Evolutionary conservation across 2,888 invertebrate species (phyloP).

Genomic region (Julus scandinavius): DNA sequence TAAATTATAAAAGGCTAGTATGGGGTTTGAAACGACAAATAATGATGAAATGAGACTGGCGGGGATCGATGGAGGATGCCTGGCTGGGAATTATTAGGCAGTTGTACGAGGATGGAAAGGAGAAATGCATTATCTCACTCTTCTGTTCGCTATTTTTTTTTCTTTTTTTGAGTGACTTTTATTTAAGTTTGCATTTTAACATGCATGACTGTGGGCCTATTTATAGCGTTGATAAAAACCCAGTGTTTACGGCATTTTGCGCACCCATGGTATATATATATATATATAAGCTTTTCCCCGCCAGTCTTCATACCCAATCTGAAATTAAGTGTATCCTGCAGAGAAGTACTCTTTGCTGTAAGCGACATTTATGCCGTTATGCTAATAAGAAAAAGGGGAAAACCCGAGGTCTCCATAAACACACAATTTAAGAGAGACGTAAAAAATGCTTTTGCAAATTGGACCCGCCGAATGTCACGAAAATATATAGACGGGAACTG

Average conservation of each 20-base stretch:
- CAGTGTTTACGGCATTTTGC: background rate
- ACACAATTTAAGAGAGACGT: conserved; percentile 15
- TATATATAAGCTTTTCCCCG: background rate
- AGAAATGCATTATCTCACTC: conserved; percentile 14
- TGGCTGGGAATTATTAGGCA: background rate
- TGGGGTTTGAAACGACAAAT: background rate
- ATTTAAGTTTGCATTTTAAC: conserved; percentile 43
- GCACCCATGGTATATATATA: too few relatives aligned
- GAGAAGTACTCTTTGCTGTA: background rate
- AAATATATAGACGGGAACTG: conserved; percentile 21
- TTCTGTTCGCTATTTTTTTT: background rate
- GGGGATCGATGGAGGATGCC: background rate
- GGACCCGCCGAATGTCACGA: background rate
- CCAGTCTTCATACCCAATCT: conserved; percentile 28
- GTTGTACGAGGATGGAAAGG: background rate
- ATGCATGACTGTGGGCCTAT: background rate
- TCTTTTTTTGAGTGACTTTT: conserved; percentile 8
- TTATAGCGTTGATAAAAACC: conserved; percentile 4
- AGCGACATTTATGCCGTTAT: conserved; percentile 28
- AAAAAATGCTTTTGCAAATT: conserved; percentile 6
- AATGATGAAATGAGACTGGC: conserved; percentile 13
- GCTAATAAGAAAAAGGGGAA: background rate
- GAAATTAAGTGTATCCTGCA: conserved; percentile 43
- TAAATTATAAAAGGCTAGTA: conserved; percentile 39
- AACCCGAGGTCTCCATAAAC: conserved; percentile 4